phyloP scores from a whole-genome alignment of 1,140 invertebrate species.

The Ptiloglossa arizonensis region DNA sequence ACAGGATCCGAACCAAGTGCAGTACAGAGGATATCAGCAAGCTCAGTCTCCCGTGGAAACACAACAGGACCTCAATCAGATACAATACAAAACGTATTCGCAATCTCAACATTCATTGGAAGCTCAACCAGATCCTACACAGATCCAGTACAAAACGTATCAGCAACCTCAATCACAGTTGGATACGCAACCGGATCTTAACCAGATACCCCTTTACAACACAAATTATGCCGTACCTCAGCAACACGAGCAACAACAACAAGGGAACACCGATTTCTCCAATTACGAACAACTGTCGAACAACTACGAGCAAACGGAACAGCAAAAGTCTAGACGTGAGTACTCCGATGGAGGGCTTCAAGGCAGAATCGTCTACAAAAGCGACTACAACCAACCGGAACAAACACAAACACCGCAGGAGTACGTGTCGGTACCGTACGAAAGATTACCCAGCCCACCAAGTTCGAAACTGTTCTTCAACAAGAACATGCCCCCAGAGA shows the following conservation, averaged over 20 bases:
- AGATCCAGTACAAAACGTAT: slow-evolving; percentile 21
- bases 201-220: slow-evolving; percentile 66
- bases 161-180: neutral
- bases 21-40: neutral
- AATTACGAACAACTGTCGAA: slow-evolving; percentile 15
- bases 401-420: slow-evolving; percentile 29
- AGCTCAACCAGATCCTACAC: neutral
- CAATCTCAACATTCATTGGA: neutral
- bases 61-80: slow-evolving; percentile 8
- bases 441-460: slow-evolving; percentile 20
- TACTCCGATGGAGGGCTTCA: slow-evolving; percentile 28
- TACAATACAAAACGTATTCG: slow-evolving; percentile 24
- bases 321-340: slow-evolving; percentile 15
- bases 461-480: slow-evolving; percentile 25
- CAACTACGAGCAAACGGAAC: slow-evolving; percentile 28
- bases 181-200: neutral
- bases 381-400: slow-evolving; percentile 51
- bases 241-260: slow-evolving; percentile 26
- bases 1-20: neutral
- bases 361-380: slow-evolving; percentile 57
- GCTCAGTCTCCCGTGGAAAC: neutral
- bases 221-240: slow-evolving; percentile 29
- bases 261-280: neutral
- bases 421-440: slow-evolving; percentile 24
- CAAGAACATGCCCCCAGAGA: slow-evolving; percentile 71